Conservation (phyloP, 2,113 vertebrate genomes). For the Gallinago jamesoni region DNA sequence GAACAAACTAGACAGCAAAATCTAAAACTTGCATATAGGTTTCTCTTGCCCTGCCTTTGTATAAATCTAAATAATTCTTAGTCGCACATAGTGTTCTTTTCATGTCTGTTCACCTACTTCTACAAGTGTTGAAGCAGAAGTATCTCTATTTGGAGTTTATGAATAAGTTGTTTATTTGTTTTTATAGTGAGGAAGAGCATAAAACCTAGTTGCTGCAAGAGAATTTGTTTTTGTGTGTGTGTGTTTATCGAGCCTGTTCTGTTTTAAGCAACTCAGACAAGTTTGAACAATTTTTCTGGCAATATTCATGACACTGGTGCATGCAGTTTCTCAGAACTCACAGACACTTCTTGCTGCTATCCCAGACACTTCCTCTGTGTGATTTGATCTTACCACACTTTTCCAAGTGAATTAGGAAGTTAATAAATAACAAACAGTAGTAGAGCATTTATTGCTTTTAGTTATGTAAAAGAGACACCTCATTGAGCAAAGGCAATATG, state of each 20-base stretch:
- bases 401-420: not conserved
- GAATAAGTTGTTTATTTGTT: not conserved
- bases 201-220: not conserved
- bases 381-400: not conserved
- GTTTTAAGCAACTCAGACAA: not conserved
- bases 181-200: not conserved
- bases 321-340: not conserved
- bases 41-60: not conserved
- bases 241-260: not conserved
- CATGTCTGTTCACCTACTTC: not conserved
- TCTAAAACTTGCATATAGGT: not conserved
- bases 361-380: not conserved
- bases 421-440: not conserved
- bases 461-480: not conserved
- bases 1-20: not conserved
- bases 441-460: not conserved
- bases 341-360: not conserved
- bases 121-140: not conserved
- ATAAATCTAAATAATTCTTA: not conserved
- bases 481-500: not conserved
- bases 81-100: not conserved
- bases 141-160: not conserved
- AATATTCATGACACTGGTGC: not conserved
- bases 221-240: not conserved
- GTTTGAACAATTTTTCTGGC: not conserved